These are phyloP conservation scores for Magallana gigas DNA, from an alignment of 1,140 invertebrate species.

Conservation along the genomic window DNA sequence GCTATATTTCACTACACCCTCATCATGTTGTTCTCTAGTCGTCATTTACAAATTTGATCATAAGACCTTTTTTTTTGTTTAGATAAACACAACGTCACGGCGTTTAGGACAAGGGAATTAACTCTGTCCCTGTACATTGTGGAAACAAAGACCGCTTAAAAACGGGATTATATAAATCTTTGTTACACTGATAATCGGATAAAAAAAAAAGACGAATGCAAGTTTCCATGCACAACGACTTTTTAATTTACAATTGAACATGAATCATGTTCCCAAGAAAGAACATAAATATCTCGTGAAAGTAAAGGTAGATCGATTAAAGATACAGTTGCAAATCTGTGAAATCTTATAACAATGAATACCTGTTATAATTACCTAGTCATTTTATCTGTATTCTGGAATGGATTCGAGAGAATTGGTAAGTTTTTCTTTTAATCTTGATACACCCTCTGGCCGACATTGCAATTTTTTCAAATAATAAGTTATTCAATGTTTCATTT, in stretches of 20 bases:
- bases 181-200: constrained; percentile 17
- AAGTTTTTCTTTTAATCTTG: not conserved
- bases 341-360: not conserved
- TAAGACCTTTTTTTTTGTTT: no score
- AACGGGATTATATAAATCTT: not conserved
- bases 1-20: no score
- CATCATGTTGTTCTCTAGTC: no score
- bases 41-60: no score
- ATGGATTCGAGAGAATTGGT: constrained; percentile 15
- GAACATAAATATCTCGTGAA: not conserved
- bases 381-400: not conserved
- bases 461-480: no score
- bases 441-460: no score
- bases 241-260: not conserved
- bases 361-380: not conserved
- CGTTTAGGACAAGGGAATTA: no score
- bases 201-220: not conserved
- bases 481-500: no score
- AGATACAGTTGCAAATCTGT: not conserved
- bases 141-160: not conserved
- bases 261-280: constrained; percentile 14
- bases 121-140: no score
- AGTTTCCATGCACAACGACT: constrained; percentile 35
- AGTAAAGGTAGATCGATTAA: not conserved
- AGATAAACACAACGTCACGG: no score